Percentiles rank a stretch among this genome's conserved stretches.
Evolutionary conservation across 2,113 vertebrate genomes (phyloP).

Genomic region (Poecile atricapillus): DNA sequence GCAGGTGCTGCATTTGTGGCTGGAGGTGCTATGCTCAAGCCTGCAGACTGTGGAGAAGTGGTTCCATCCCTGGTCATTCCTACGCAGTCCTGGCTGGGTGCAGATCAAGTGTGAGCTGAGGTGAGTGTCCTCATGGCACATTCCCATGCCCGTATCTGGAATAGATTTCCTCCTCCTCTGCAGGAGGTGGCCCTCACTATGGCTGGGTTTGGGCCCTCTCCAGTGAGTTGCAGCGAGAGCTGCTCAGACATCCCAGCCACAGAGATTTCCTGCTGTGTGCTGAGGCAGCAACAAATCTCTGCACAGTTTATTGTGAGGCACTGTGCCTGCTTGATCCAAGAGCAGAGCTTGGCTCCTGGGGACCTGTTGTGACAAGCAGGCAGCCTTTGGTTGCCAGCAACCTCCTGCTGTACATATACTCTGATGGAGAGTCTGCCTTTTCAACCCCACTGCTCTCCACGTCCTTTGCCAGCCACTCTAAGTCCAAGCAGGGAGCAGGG

Average conservation of each 20-base stretch:
- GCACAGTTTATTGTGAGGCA: background rate
- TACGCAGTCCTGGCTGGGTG: conserved; percentile 97
- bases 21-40: conserved; percentile 97
- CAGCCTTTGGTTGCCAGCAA: background rate
- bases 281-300: background rate
- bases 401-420: background rate
- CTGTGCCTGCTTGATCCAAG: background rate
- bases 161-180: background rate
- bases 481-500: background rate
- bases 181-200: background rate
- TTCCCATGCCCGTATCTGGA: background rate
- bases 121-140: conserved; percentile 54
- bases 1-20: conserved; percentile 96
- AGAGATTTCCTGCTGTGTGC: background rate
- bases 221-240: rapidly evolving
- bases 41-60: conserved; percentile 94
- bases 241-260: background rate
- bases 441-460: background rate
- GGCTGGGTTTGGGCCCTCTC: background rate
- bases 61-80: conserved; percentile 99
- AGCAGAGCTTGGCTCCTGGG: background rate
- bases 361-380: background rate
- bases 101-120: conserved; percentile 99
- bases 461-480: background rate
- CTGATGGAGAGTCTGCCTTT: background rate